Conservation (phyloP, 2,113 vertebrate species). For the Phainopepla nitens region DNA sequence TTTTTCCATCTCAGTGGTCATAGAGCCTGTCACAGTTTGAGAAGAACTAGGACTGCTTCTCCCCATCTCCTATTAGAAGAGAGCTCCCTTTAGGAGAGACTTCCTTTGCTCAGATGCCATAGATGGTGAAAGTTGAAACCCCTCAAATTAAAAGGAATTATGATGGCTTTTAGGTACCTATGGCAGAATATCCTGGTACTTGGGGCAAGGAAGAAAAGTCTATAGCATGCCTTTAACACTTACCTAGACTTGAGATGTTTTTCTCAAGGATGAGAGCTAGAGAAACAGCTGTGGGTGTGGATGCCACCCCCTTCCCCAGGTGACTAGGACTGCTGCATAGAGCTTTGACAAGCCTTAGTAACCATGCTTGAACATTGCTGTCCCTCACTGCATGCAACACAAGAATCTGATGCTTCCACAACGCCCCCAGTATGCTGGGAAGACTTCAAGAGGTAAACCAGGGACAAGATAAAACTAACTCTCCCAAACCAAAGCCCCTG, state of each 20-base stretch:
- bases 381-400: neutral
- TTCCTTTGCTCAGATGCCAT: neutral
- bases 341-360: neutral
- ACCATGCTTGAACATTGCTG: neutral
- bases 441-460: neutral
- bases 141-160: neutral
- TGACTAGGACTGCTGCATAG: neutral
- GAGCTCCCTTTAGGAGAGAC: neutral
- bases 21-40: neutral
- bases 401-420: neutral
- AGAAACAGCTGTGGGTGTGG: neutral
- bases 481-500: neutral
- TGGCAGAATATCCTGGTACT: neutral
- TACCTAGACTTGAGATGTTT: neutral
- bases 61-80: neutral
- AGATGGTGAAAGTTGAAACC: neutral
- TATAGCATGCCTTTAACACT: neutral
- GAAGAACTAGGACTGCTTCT: neutral
- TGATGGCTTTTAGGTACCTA: neutral
- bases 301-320: neutral
- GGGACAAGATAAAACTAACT: neutral
- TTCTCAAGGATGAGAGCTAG: neutral
- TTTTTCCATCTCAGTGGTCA: slow-evolving; percentile 30
- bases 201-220: neutral
- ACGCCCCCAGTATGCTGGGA: neutral